phyloP scores from a whole-genome alignment of 1,140 invertebrate genomes.

The Centruroides vittatus region DNA sequence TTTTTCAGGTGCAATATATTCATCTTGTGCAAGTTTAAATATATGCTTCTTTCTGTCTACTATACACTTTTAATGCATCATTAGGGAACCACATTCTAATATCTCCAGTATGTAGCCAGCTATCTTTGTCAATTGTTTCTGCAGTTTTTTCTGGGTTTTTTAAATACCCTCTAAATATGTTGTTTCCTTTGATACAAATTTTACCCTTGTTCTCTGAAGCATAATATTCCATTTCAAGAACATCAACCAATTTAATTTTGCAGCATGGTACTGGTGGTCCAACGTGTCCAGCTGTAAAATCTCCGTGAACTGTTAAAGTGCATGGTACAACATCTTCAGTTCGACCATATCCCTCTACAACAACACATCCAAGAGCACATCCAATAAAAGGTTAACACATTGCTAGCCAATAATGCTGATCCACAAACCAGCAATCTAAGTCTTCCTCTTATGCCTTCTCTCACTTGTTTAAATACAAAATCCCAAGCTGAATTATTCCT shows the following conservation, averaged over 20 bases:
- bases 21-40: slow-evolving; percentile 93
- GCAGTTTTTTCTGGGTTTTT: slow-evolving; percentile 79
- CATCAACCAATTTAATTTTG: slow-evolving; percentile 83
- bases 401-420: slow-evolving; percentile 81
- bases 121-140: slow-evolving; percentile 70
- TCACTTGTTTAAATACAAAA: slow-evolving; percentile 79
- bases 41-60: slow-evolving; percentile 95
- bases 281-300: slow-evolving; percentile 71
- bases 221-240: slow-evolving; percentile 97
- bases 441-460: slow-evolving; percentile 74
- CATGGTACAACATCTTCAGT: slow-evolving; percentile 93
- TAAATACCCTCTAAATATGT: slow-evolving; percentile 54
- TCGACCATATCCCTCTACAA: slow-evolving; percentile 93
- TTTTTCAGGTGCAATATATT: slow-evolving; percentile 98
- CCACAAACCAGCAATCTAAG: slow-evolving; percentile 86
- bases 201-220: slow-evolving; percentile 58
- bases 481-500: slow-evolving; percentile 70
- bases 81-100: slow-evolving; percentile 71
- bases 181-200: slow-evolving; percentile 37
- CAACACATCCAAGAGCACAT: slow-evolving; percentile 81
- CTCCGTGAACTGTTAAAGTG: slow-evolving; percentile 79
- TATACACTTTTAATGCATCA: slow-evolving; percentile 77
- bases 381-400: slow-evolving; percentile 87
- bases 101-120: slow-evolving; percentile 93
- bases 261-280: slow-evolving; percentile 87